phyloP scores from a whole-genome alignment of 2,888 invertebrate genomes.

The Drosophila hamatofila region DNA sequence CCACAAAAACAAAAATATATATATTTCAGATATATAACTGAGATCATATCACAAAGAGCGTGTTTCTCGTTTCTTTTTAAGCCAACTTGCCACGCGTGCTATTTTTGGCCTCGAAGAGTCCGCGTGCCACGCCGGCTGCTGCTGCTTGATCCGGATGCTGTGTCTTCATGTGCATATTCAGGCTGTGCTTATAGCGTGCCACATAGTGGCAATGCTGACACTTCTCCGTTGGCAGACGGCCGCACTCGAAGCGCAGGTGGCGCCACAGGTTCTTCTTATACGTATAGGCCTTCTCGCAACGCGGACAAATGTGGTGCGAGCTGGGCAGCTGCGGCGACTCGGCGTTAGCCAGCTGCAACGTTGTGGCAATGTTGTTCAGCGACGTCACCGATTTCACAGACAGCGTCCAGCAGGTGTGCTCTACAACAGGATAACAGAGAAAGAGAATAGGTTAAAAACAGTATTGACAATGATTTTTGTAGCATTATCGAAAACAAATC shows the following conservation, averaged over 20 bases:
- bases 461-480: neutral
- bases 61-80: neutral
- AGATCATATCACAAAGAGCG: conserved; percentile 51
- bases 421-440: conserved; percentile 75
- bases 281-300: conserved; percentile 87
- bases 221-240: conserved; percentile 86
- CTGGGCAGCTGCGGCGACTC: conserved; percentile 35
- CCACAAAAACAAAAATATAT: conserved; percentile 7
- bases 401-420: conserved; percentile 81
- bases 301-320: conserved; percentile 86
- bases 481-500: neutral
- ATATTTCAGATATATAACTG: conserved; percentile 27
- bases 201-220: conserved; percentile 86
- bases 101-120: conserved; percentile 44
- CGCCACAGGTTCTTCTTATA: conserved; percentile 87
- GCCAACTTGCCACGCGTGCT: conserved; percentile 32
- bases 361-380: conserved; percentile 78
- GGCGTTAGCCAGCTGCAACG: conserved; percentile 54
- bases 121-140: conserved; percentile 30
- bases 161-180: conserved; percentile 86
- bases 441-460: conserved; percentile 63
- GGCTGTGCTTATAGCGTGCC: conserved; percentile 86
- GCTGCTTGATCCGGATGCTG: conserved; percentile 78
- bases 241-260: conserved; percentile 87
- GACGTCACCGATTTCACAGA: conserved; percentile 84